phyloP scores from a whole-genome alignment of 2,113 vertebrate species.

The Ptychochromis oligacanthus region DNA sequence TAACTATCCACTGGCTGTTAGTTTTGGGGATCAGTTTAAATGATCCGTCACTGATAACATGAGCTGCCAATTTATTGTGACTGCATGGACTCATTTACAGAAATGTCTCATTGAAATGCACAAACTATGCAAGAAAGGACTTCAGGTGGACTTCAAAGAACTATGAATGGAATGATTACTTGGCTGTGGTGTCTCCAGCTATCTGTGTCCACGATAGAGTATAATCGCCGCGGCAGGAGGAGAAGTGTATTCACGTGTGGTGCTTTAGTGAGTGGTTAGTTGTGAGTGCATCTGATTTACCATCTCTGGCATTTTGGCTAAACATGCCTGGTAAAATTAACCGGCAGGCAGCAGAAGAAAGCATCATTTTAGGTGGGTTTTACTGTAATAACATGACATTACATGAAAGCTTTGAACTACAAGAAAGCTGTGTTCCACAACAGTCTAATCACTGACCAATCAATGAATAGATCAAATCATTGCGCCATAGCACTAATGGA shows the following conservation, averaged over 20 bases:
- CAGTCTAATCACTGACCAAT: not conserved
- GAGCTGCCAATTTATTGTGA: not conserved
- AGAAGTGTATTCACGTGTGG: no score
- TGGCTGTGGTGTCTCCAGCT: no score
- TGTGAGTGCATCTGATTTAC: no score
- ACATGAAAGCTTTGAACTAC: not conserved
- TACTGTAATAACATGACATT: not conserved
- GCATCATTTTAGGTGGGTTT: not conserved
- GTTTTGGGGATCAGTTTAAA: not conserved
- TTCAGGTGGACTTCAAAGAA: no score
- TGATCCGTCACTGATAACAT: not conserved
- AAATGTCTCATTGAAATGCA: no score
- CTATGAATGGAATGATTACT: no score
- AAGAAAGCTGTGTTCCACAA: not conserved
- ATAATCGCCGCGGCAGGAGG: no score
- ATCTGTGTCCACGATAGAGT: no score
- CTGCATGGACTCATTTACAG: no score
- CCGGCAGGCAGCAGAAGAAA: not conserved
- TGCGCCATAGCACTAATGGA: not conserved
- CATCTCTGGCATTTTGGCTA: no score
- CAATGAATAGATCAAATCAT: not conserved
- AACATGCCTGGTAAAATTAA: not conserved
- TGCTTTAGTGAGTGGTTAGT: no score
- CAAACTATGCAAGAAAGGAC: no score
- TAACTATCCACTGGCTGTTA: not conserved